Evolutionary conservation across 2,797 vertebrate genomes (phyloP), one percentile per base, ranked within the genome.

Genomic region (Parauchenoglanis punctatus): DNA sequence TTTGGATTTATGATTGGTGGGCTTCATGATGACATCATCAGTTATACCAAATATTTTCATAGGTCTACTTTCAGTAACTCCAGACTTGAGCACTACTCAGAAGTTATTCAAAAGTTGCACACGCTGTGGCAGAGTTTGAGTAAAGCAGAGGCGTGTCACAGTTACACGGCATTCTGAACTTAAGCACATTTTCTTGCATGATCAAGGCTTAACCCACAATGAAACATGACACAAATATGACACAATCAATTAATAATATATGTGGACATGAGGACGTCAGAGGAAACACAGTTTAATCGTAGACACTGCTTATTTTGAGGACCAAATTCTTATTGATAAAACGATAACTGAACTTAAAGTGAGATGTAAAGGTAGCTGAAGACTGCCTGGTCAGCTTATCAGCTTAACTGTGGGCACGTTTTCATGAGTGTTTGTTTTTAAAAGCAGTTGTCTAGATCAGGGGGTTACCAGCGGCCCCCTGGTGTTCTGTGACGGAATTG

Each of bases 1-100:
- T 44, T 72, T 73, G 70, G 70, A 46, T 73, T 46, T 73, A 75
- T 75, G n/a, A 54, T n/a, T 52, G n/a, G 25, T 54, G 75, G n/a
- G n/a, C n/a, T 49, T 28, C 73, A 17, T 54, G 15, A 76, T 52
- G n/a, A 28, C 49, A 52, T 77, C 68, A 44, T 76, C 11, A n/a
- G 73, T 46, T 73, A 23, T 20, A 10, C 70, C 70, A 31, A 67
- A 28, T 67, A 52, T 52, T 13, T 52, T 52, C 12, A 52, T 23
- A 40, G 10, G 17, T 72, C 13, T 7, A 44, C 8, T 23, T 40
- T 67, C 63, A 67, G 3, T 28, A 67, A 75, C 15, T 56, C n/a
- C 49, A 35, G 46, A 28, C 17, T 10, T 78, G 5, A 12, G 8
- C 70, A 75, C 23, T 17, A 10, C 46, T 70, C 68, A 7, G 15